These are phyloP conservation scores for Sussaba pulchella DNA, from an alignment of 2,888 invertebrate genomes.

Conservation along the genomic window DNA sequence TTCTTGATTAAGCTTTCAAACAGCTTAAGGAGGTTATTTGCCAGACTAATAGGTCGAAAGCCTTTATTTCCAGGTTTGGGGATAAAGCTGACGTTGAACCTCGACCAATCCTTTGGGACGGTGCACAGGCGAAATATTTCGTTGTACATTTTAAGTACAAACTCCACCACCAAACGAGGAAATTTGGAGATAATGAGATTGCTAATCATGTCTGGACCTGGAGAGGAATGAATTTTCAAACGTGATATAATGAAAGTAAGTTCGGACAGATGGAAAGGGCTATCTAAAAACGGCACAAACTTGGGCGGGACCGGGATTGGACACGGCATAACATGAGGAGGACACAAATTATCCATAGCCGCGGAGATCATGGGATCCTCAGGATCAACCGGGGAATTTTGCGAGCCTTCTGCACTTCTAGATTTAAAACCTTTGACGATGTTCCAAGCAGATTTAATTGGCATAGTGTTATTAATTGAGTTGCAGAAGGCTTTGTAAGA, in stretches of 20 bases:
- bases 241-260: background rate
- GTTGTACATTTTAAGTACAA: background rate
- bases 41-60: conserved; percentile 59
- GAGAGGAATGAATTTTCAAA: background rate
- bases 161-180: background rate
- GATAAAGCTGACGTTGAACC: conserved; percentile 2
- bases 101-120: conserved; percentile 2
- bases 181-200: no score
- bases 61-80: conserved; percentile 22
- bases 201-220: background rate
- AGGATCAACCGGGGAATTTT: background rate
- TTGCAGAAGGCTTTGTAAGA: conserved; percentile 1
- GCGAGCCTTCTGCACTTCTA: background rate
- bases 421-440: background rate
- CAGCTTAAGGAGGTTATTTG: conserved; percentile 61
- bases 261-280: background rate
- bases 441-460: background rate
- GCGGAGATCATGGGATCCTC: background rate
- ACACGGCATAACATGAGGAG: background rate
- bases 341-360: background rate
- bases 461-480: background rate
- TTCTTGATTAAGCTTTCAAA: conserved; percentile 60
- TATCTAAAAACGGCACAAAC: background rate
- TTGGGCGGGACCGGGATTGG: background rate
- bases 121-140: background rate